Conservation (phyloP, 2,888 invertebrate species). For the Hecatera dysodea region DNA sequence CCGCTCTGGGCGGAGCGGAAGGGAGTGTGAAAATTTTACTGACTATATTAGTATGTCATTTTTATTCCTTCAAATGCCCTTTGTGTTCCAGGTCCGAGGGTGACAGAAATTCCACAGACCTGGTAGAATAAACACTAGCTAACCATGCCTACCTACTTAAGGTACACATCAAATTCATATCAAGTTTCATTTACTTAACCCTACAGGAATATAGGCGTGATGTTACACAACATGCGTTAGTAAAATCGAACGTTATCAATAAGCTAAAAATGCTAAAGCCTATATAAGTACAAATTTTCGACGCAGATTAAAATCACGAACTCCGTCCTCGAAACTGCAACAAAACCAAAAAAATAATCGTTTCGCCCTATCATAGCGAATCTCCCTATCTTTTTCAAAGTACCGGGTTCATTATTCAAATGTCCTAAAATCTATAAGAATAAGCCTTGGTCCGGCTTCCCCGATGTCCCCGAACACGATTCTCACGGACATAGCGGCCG, state of each 20-base stretch:
- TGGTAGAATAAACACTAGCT: neutral
- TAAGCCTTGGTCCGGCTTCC: conserved; percentile 56
- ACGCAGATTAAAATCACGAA: neutral
- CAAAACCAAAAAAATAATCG: neutral
- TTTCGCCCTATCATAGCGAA: conserved; percentile 30
- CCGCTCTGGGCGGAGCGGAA: no score
- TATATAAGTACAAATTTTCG: neutral
- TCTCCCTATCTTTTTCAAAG: conserved; percentile 56
- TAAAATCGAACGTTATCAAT: no score
- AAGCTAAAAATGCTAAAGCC: neutral
- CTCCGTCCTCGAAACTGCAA: neutral
- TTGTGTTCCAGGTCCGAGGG: no score
- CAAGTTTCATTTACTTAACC: no score
- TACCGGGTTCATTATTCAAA: conserved; percentile 69
- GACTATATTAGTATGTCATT: no score
- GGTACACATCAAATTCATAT: no score
- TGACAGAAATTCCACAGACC: no score
- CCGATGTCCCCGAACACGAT: conserved; percentile 57
- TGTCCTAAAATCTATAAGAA: conserved; percentile 67
- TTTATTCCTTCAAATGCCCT: no score
- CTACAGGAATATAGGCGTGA: no score
- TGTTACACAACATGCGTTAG: no score
- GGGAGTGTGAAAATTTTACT: no score
- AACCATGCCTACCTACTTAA: neutral
- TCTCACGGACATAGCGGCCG: conserved; percentile 79